Percentiles rank a stretch among this genome's conserved stretches.
phyloP scores from a whole-genome alignment of 2,113 vertebrate genomes.

The Phalacrocorax carbo region DNA sequence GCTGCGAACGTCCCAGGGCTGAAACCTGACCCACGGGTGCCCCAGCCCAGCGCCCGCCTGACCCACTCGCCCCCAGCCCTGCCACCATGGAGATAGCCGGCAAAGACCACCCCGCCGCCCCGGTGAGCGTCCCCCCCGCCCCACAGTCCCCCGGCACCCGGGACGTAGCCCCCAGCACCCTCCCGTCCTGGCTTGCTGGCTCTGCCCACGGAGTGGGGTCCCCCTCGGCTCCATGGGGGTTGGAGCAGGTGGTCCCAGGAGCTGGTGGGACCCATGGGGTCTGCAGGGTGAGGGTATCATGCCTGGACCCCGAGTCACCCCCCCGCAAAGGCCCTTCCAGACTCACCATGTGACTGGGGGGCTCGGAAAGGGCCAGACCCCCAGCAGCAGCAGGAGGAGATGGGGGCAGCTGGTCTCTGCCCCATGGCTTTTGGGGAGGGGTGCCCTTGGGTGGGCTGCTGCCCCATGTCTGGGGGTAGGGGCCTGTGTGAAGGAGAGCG shows the following conservation, averaged over 20 bases:
- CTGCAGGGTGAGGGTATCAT: background rate
- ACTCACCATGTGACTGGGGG: background rate
- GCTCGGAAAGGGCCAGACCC: background rate
- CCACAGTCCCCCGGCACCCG: slow-evolving; percentile 43
- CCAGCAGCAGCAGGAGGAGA: background rate
- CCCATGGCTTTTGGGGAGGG: background rate
- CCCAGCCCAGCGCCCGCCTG: slow-evolving; percentile 54
- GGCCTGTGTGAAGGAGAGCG: background rate
- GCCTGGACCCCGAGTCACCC: background rate
- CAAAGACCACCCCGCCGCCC: slow-evolving; percentile 77
- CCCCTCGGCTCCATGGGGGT: background rate
- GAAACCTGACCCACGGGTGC: slow-evolving; percentile 84
- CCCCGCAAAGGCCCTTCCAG: background rate
- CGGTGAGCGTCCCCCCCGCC: slow-evolving; percentile 80
- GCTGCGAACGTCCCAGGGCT: slow-evolving; percentile 94
- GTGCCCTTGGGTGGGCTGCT: background rate
- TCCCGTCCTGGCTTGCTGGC: background rate
- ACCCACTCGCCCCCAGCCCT: slow-evolving; percentile 68
- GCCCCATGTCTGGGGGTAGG: background rate
- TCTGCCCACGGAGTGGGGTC: background rate
- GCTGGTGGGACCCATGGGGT: background rate
- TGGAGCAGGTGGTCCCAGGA: background rate
- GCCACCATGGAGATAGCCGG: slow-evolving; percentile 83
- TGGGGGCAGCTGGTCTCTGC: background rate
- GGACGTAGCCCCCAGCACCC: background rate